Evolutionary conservation across 1,140 invertebrate species (phyloP), one percentile per base, ranked within the genome.

Genomic region (Polypedilum pembai): DNA sequence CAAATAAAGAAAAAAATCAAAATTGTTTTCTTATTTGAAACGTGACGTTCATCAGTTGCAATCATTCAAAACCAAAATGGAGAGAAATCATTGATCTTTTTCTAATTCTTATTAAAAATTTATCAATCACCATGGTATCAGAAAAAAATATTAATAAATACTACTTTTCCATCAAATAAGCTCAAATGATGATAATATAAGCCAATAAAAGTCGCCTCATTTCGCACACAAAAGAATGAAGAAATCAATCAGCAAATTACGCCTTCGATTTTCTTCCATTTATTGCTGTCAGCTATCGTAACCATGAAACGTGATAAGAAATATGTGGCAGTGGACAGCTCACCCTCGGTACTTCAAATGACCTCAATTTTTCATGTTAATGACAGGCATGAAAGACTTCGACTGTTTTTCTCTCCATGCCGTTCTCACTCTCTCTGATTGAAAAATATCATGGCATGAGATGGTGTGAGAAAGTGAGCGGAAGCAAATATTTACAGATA

Each of bases 231-330:
- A 56, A 56, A 15, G 45, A 56, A 15, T n/a, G n/a, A n/a, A 56
- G n/a, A 56, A 56, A 56, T 56, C 45, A 56, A 56, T 56, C 45
- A 56, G 45, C 45, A 56, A 56, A 56, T 56, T 56, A 56, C 45
- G 45, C 45, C 45, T 56, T 56, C 8, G 45, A 56, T 12, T 56
- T 56, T 12, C 12, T 56, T 56, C 45, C 12, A 56, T 56, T 56
- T 56, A 56, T 56, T 56, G 45, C 45, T 56, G 45, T 56, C 45
- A 56, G 45, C 12, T n/a, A 56, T 56, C 8, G 45, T 56, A 56
- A 56, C n/a, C 45, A 56, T 56, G 45, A 56, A n/a, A 56, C 45
- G 45, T 56, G 45, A 56, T 56, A 56, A 56, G 45, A n/a, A 56
- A 12, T n/a, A 33, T 33, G 12, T 12, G 4, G 1, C 12, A 12